These are phyloP conservation scores for Drosophila fulvimacula DNA, from an alignment of 2,888 invertebrate genomes.

Conservation along the genomic window DNA sequence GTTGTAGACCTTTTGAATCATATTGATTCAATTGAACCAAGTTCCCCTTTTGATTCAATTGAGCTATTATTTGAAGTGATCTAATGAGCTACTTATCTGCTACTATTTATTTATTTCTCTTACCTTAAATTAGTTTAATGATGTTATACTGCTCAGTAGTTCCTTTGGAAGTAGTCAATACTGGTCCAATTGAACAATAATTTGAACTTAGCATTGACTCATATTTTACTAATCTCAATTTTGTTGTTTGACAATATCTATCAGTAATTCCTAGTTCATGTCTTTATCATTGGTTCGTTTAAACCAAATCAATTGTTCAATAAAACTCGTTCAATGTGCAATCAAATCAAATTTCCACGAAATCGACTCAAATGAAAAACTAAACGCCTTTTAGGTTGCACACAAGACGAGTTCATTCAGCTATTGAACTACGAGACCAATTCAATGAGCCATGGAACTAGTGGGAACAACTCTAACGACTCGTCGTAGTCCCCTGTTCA, in stretches of 20 bases:
- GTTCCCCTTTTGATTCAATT: background rate
- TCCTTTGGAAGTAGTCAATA: background rate
- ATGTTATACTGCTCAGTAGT: background rate
- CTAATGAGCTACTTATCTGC: background rate
- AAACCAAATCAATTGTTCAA: background rate
- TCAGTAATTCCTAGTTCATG: background rate
- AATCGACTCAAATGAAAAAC: background rate
- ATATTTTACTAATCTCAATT: background rate
- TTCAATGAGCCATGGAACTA: background rate
- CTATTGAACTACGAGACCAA: background rate
- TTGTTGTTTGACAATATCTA: background rate
- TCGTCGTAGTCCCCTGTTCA: slow-evolving; percentile 8
- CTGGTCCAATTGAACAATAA: background rate
- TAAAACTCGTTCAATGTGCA: background rate
- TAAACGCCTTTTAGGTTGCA: background rate
- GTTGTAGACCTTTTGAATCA: background rate
- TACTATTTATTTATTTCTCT: too few species aligned
- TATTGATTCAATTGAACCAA: background rate
- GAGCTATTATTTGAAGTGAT: background rate
- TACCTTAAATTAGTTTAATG: too few species aligned
- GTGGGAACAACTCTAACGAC: slow-evolving; percentile 1
- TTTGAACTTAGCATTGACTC: background rate
- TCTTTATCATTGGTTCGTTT: background rate
- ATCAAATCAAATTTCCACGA: background rate
- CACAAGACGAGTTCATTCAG: background rate